phyloP scores from a whole-genome alignment of 2,113 vertebrate species.

The Oplegnathus fasciatus region DNA sequence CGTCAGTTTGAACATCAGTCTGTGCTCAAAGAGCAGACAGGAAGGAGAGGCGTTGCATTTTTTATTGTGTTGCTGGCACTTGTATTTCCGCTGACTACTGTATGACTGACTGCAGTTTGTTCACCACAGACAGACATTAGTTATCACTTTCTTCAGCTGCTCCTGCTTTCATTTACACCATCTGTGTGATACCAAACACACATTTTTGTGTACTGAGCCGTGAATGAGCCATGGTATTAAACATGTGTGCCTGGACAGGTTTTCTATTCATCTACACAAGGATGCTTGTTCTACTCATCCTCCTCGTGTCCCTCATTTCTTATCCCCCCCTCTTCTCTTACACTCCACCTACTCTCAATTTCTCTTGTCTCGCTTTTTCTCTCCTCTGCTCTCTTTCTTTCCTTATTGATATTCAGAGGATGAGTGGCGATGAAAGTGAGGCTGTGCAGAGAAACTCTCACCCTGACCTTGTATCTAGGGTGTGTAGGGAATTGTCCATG shows the following conservation, averaged over 20 bases:
- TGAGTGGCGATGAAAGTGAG: neutral
- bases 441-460: neutral
- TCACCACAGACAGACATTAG: neutral
- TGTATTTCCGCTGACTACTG: neutral
- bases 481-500: neutral
- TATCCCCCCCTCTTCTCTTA: neutral
- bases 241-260: neutral
- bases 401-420: conserved; percentile 35
- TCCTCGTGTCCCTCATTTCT: neutral
- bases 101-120: neutral
- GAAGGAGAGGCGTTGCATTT: neutral
- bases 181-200: neutral
- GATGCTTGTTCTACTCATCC: neutral
- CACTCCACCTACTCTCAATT: neutral
- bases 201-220: neutral
- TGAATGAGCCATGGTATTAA: neutral
- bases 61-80: neutral
- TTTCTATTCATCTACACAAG: neutral
- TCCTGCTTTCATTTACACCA: neutral
- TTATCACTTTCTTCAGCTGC: neutral
- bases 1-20: neutral
- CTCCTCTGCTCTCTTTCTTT: neutral
- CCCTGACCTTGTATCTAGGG: conserved; percentile 18
- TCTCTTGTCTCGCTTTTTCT: neutral
- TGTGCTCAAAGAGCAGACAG: neutral